Base-by-base conservation (phyloP, 2,113 vertebrate genomes). In the Pyrgilauda ruficollis region DNA sequence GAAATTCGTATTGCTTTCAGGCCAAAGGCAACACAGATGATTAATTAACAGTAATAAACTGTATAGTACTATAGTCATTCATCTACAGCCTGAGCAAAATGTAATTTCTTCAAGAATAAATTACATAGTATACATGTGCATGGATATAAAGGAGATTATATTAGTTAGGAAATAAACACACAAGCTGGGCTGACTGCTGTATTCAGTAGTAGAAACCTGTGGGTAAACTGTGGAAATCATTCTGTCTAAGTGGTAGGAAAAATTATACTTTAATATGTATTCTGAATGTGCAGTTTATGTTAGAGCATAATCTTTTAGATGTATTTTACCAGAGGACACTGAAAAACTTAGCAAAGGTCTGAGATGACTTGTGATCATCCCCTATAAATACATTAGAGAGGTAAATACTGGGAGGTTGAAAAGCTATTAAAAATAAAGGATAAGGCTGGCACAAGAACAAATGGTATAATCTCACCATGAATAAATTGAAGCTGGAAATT, bases 341-440 rank as follows among this genome's bases (percentile, higher is more conserved):
- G 59, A 81, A 97, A 92, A 92, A 31, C 16, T 43, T 80, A 84
- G 43, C 37, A 67, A 84, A 94, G 61, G 27, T 88, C 64, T 81
- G 76, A 89, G 61, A 84, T 21, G 17, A 63, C 39, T 59, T 35
- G 47, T 87, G 86, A 87, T 75, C 3, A 0, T 70, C 93, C 68
- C 86, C 52, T 81, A 67, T 74, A 94, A 94, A 92, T 90, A 75
- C 27, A 61, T 90, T 70, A 84, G 31, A 41, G 21, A 61, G 22
- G 47, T 87, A 93, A 93, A 93, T 33, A 95, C 11, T 75, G 39
- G 56, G 76, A 94, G 47, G 76, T 73, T 94, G 76, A 94, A 90
- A 96, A 92, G 80, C 94, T 90, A 56, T 94, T 96, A 87, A 84
- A 94, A 96, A 81, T 92, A 86, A 96, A 94, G 93, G 43, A 90